These are phyloP conservation scores for Myiothlypis coronata DNA, from an alignment of 2,797 vertebrate species.

Conservation along the genomic window DNA sequence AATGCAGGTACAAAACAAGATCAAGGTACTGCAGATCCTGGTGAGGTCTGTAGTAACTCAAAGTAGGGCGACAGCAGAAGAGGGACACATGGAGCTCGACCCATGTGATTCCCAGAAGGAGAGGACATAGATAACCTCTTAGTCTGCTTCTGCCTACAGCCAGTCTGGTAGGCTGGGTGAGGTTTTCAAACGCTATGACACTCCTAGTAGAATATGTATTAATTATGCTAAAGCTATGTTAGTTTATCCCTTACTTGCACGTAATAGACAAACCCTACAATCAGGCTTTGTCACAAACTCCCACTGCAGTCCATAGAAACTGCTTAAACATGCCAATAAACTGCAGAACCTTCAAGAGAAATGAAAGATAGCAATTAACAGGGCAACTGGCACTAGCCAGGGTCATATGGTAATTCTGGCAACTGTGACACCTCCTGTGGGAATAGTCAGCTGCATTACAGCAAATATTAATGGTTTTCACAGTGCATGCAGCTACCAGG, in stretches of 20 bases:
- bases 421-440: background rate
- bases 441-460: background rate
- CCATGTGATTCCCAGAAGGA: background rate
- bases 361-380: background rate
- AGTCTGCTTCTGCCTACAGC: background rate
- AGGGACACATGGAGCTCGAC: background rate
- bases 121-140: background rate
- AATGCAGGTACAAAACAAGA: background rate
- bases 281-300: background rate
- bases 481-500: background rate
- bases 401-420: background rate
- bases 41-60: rapidly evolving
- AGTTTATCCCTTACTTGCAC: background rate
- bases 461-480: background rate
- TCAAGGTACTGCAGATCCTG: background rate
- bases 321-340: background rate
- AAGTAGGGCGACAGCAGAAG: background rate
- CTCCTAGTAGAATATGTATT: background rate
- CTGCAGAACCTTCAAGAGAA: background rate
- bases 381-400: background rate
- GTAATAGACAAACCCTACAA: background rate
- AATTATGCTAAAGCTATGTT: background rate
- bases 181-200: background rate
- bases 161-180: background rate
- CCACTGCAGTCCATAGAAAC: background rate